These are phyloP conservation scores for Drosophila affinis DNA, from an alignment of 2,888 invertebrate genomes.

Conservation along the genomic window DNA sequence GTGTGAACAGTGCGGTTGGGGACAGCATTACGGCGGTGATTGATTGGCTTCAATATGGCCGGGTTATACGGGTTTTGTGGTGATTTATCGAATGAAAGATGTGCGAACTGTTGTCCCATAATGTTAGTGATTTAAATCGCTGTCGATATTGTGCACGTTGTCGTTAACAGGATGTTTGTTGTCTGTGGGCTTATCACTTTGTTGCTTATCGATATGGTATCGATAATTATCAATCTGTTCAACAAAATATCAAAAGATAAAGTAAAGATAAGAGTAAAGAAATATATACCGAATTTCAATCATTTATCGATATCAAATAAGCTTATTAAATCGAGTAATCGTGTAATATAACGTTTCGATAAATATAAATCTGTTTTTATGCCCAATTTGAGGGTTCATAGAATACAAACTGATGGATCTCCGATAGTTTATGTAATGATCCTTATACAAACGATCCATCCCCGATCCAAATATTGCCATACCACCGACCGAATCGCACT, in stretches of 20 bases:
- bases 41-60: not conserved
- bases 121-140: not conserved
- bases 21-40: not conserved
- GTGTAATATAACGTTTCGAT: no score
- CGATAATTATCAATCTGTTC: no score
- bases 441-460: slow-evolving; percentile 9
- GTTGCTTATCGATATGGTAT: no score
- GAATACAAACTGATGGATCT: not conserved
- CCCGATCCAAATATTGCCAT: slow-evolving; percentile 11
- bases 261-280: no score
- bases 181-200: no score
- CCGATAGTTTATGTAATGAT: not conserved
- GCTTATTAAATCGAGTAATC: no score
- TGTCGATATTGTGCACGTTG: not conserved
- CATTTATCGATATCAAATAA: no score
- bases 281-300: no score
- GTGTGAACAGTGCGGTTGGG: not conserved
- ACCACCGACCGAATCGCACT: slow-evolving; percentile 13
- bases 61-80: not conserved
- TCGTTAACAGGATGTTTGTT: no score
- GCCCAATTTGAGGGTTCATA: not conserved
- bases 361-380: not conserved
- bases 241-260: no score
- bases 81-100: not conserved
- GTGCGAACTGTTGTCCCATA: not conserved